phyloP scores from a whole-genome alignment of 1,140 invertebrate genomes.

The Xylocopa sonorina region DNA sequence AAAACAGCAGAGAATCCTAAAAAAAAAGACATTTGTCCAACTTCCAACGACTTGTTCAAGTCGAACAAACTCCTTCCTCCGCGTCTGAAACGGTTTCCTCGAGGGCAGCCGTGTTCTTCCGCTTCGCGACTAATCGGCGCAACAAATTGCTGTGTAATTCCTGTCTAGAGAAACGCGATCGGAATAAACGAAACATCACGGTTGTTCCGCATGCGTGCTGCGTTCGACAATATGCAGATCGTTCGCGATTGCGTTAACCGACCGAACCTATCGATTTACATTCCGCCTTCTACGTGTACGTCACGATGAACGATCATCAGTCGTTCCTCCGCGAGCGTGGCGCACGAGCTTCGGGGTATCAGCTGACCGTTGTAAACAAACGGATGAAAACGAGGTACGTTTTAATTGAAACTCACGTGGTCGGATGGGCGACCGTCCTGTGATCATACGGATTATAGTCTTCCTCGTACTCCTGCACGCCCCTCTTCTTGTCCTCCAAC shows the following conservation, averaged over 20 bases:
- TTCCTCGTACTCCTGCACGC: slow-evolving; percentile 75
- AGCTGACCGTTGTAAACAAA: not conserved
- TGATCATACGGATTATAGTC: slow-evolving; percentile 86
- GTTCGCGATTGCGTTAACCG: slow-evolving; percentile 14
- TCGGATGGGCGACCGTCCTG: slow-evolving; percentile 86
- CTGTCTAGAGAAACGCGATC: slow-evolving; percentile 20
- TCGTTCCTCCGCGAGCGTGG: too few species aligned
- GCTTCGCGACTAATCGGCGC: slow-evolving; percentile 40
- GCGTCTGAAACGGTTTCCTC: slow-evolving; percentile 7
- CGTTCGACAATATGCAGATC: slow-evolving; percentile 45
- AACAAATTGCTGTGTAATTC: slow-evolving; percentile 55
- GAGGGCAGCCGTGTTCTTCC: slow-evolving; percentile 21
- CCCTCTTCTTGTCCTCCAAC: slow-evolving; percentile 80
- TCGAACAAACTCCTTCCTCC: too few species aligned
- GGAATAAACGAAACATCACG: slow-evolving; percentile 49
- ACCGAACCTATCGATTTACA: slow-evolving; percentile 13
- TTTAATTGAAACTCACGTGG: slow-evolving; percentile 84
- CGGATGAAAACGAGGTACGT: not conserved
- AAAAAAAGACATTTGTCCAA: too few species aligned
- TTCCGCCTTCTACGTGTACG: not conserved
- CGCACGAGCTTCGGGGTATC: not conserved
- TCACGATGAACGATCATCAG: too few species aligned
- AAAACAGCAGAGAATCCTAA: too few species aligned
- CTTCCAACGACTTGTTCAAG: too few species aligned
- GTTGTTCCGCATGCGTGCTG: slow-evolving; percentile 36